These are phyloP conservation scores for Ochropacha duplaris DNA, from an alignment of 2,888 invertebrate genomes.

Conservation along the genomic window DNA sequence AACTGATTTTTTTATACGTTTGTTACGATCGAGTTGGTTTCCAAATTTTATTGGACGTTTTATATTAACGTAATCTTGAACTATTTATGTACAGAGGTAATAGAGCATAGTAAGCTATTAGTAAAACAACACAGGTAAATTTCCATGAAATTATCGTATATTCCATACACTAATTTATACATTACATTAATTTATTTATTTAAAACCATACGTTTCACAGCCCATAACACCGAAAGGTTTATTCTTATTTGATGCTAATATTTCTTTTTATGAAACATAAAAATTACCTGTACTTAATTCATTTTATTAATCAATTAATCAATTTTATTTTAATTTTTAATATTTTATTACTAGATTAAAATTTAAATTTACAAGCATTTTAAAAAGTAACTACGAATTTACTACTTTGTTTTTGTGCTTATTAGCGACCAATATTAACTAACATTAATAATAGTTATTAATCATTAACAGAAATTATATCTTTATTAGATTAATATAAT, in stretches of 20 bases:
- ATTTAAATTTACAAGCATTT: neutral
- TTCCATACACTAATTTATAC: neutral
- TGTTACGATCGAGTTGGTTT: too few species aligned
- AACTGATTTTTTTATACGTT: too few species aligned
- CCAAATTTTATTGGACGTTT: too few species aligned
- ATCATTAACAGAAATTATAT: neutral
- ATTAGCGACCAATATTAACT: neutral
- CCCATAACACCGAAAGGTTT: too few species aligned
- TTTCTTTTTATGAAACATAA: neutral
- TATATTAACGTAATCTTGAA: too few species aligned
- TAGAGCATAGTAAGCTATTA: neutral
- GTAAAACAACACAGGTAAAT: neutral
- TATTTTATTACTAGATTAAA: neutral
- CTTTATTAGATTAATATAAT: too few species aligned
- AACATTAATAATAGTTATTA: neutral
- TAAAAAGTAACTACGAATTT: neutral
- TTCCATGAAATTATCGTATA: neutral
- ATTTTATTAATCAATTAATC: conserved; percentile 8
- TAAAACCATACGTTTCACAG: neutral
- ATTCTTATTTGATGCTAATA: too few species aligned
- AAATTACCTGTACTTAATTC: neutral
- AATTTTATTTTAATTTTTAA: conserved; percentile 5
- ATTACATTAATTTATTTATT: neutral
- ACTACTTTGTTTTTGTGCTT: neutral
- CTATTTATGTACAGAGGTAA: too few species aligned